Base-by-base conservation (phyloP, 2,888 invertebrate genomes). In the Acronicta alni region DNA sequence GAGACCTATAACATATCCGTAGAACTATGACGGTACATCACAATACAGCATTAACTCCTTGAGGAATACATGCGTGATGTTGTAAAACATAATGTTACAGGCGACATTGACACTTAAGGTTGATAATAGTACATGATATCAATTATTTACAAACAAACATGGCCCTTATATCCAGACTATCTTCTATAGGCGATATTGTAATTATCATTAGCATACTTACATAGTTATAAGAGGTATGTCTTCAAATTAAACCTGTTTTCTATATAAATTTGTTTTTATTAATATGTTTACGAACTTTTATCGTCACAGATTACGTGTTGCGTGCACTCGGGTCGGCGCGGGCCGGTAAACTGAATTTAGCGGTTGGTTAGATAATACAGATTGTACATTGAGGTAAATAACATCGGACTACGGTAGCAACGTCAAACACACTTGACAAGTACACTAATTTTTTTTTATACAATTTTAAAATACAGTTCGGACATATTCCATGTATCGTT, bases 171-270 rank as follows among this genome's bases (percentile, higher is more conserved):
- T 55, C 49, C 49, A 42, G 26, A 43, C 38, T 17, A 14, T 39
- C 15, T n/a, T n/a, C n/a, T n/a, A n/a, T n/a, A n/a, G n/a, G n/a
- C n/a, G n/a, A n/a, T n/a, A n/a, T n/a, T n/a, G n/a, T n/a, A 23
- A 39, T 26, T 2, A 62, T 43, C 45, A 68, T 46, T 55, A 30
- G 5, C 43, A 56, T 66, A 68, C 67, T 72, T 57, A 69, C 72
- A 7, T 61, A 67, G 59, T 7, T 51, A 5, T n/a, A 43, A 44
- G 38, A 37, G n/a, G 30, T 38, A 9, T 5, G 35, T 65, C 44
- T 48, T 39, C 37, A 39, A 47, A 42, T n/a, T n/a, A 26, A 44
- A 56, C 56, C 37, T 17, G 56, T 43, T 46, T 35, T 32, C 15
- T 39, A 15, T 1, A n/a, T 35, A 23, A 14, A 18, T 54, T 45